phyloP scores from a whole-genome alignment of 2,113 vertebrate species.

The Arvicanthis niloticus region DNA sequence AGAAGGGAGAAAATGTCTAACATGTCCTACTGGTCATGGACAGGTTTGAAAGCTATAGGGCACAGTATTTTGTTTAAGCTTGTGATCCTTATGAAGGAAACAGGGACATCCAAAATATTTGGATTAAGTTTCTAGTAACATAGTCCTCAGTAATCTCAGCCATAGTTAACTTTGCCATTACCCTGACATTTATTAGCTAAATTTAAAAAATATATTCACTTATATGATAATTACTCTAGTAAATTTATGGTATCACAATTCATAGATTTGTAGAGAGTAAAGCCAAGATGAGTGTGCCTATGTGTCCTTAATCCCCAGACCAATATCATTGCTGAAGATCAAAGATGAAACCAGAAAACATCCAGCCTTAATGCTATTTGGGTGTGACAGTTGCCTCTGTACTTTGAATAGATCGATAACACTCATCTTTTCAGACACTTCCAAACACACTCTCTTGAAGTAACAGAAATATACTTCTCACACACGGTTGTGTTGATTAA shows the following conservation, averaged over 20 bases:
- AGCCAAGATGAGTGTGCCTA: constrained; percentile 34
- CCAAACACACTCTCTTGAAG: constrained; percentile 42
- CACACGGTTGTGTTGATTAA: constrained; percentile 40
- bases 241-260: constrained; percentile 58
- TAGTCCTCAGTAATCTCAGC: neutral
- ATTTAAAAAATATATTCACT: constrained; percentile 9
- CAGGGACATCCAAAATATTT: constrained; percentile 21
- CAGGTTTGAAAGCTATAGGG: constrained; percentile 27
- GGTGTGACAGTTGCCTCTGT: constrained; percentile 58
- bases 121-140: constrained; percentile 42
- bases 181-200: constrained; percentile 20
- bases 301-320: constrained; percentile 18
- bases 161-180: neutral
- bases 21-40: neutral
- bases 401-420: constrained; percentile 59
- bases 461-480: constrained; percentile 42
- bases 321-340: constrained; percentile 34
- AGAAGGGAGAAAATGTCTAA: constrained; percentile 49
- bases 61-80: neutral
- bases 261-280: constrained; percentile 14
- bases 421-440: constrained; percentile 65
- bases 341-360: constrained; percentile 59
- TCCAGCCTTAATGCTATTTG: constrained; percentile 42
- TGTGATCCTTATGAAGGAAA: neutral
- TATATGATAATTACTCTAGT: constrained; percentile 14